Evolutionary conservation across 1,140 invertebrate genomes (phyloP).

Genomic region (Nylanderia fulva): DNA sequence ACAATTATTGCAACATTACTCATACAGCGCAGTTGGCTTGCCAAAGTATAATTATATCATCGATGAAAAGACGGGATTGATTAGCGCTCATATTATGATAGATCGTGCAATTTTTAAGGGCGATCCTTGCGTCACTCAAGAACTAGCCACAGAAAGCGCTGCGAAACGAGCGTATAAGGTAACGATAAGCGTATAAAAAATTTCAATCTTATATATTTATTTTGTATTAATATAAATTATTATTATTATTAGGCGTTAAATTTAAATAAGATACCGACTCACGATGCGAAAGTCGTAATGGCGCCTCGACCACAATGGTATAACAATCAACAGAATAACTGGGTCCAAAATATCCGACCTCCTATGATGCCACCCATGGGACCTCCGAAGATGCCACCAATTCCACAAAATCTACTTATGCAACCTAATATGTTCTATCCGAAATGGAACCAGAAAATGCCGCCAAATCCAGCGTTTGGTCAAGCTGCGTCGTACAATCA

Average conservation of each 20-base stretch:
- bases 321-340: conserved; percentile 57
- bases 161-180: conserved; percentile 81
- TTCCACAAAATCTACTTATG: conserved; percentile 59
- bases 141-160: conserved; percentile 83
- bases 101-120: conserved; percentile 80
- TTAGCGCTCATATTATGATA: conserved; percentile 81
- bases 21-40: conserved; percentile 79
- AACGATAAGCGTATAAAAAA: conserved; percentile 40
- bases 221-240: conserved; percentile 25
- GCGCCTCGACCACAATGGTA: conserved; percentile 79
- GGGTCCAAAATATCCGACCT: conserved; percentile 68
- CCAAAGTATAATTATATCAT: conserved; percentile 84
- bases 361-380: conserved; percentile 52
- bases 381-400: conserved; percentile 44
- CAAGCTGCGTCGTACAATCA: conserved; percentile 35
- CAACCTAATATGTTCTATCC: conserved; percentile 45
- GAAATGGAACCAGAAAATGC: conserved; percentile 71
- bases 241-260: conserved; percentile 69
- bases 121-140: conserved; percentile 76
- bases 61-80: conserved; percentile 73
- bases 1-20: conserved; percentile 82
- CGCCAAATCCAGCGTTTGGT: conserved; percentile 33
- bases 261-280: conserved; percentile 64
- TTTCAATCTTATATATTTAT: not conserved
- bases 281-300: conserved; percentile 66